These are phyloP conservation scores for Callocephalon fimbriatum DNA, from an alignment of 2,113 vertebrate species.

Conservation along the genomic window DNA sequence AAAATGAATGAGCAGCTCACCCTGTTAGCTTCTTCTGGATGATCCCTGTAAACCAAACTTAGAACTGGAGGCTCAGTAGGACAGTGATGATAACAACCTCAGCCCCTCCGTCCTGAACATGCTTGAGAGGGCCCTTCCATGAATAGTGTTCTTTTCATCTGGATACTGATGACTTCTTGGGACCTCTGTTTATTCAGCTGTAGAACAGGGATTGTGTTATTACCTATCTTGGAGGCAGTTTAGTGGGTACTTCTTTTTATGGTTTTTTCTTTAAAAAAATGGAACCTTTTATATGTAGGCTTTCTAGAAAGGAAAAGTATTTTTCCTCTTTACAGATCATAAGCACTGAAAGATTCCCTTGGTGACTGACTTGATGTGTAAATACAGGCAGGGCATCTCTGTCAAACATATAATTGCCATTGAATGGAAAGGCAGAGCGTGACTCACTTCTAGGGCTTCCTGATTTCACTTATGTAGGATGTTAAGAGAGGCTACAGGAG, in stretches of 20 bases:
- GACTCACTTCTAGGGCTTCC: conserved; percentile 43
- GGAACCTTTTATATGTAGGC: background rate
- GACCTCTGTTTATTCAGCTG: conserved; percentile 50
- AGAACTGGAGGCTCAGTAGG: background rate
- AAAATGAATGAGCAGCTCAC: background rate
- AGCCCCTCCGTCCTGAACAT: background rate
- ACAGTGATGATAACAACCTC: background rate
- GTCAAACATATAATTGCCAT: conserved; percentile 7
- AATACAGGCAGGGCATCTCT: conserved; percentile 38
- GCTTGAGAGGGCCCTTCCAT: background rate
- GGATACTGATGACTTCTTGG: background rate
- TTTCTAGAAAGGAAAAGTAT: background rate
- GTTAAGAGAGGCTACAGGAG: conserved; percentile 7
- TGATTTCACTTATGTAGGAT: conserved; percentile 31
- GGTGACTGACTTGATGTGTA: conserved; percentile 45
- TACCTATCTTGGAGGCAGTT: background rate
- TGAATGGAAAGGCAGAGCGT: conserved; percentile 35
- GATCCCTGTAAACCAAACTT: background rate
- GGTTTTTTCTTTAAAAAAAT: background rate
- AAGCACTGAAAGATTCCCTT: conserved; percentile 33
- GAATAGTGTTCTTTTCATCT: background rate
- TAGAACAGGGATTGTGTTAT: background rate
- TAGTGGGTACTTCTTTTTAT: background rate
- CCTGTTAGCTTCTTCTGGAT: background rate
- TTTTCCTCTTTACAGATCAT: conserved; percentile 24